Evolutionary conservation across 2,888 invertebrate species (phyloP).

Genomic region (Erynnis tages): DNA sequence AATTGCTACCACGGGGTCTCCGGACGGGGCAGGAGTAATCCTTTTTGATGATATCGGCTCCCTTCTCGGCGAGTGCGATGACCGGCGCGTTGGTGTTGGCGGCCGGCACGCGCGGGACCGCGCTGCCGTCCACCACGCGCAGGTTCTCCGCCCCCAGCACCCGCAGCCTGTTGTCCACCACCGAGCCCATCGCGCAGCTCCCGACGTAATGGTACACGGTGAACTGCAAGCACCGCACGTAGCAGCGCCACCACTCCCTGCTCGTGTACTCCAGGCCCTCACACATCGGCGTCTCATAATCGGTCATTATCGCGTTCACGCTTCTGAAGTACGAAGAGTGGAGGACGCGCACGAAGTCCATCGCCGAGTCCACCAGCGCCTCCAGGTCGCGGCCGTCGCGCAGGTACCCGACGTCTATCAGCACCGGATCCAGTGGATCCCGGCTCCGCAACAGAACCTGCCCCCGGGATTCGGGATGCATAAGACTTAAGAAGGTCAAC

Average conservation of each 20-base stretch:
- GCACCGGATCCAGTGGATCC: constrained; percentile 40
- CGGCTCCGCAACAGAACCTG: constrained; percentile 39
- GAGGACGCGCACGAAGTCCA: constrained; percentile 41
- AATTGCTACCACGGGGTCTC: no score
- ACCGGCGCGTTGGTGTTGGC: constrained; percentile 41
- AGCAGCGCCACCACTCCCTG: constrained; percentile 83
- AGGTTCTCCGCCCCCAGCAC: constrained; percentile 38
- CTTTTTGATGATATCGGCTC: no score
- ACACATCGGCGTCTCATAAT: constrained; percentile 63
- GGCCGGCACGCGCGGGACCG: constrained; percentile 38
- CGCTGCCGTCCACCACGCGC: constrained; percentile 42
- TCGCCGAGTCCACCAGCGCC: constrained; percentile 37
- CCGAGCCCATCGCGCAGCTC: constrained; percentile 34
- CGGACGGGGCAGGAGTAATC: no score
- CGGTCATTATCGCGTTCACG: constrained; percentile 38
- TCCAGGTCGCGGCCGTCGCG: constrained; percentile 40
- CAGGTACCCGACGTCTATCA: constrained; percentile 37
- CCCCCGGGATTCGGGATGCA: constrained; percentile 43
- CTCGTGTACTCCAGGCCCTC: constrained; percentile 77
- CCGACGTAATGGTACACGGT: constrained; percentile 79
- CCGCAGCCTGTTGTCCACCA: constrained; percentile 32
- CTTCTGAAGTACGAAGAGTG: constrained; percentile 43
- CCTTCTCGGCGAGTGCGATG: constrained; percentile 43
- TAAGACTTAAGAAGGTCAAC: constrained; percentile 30
- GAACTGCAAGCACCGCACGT: constrained; percentile 69